phyloP scores from a whole-genome alignment of 2,888 invertebrate species.

The Synergus japonicus region DNA sequence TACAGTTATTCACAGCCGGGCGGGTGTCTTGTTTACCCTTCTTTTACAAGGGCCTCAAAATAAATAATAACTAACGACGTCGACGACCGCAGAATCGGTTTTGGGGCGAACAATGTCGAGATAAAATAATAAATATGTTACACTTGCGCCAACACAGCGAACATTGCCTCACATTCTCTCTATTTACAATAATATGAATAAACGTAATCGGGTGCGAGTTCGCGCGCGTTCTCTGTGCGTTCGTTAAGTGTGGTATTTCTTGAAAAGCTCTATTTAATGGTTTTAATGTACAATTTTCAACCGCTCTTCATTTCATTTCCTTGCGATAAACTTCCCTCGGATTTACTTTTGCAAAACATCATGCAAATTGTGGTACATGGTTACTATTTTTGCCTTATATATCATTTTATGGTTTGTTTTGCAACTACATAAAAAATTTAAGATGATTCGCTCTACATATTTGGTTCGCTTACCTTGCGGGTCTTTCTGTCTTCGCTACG shows the following conservation, averaged over 20 bases:
- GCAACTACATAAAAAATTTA: slow-evolving; percentile 27
- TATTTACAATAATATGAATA: slow-evolving; percentile 55
- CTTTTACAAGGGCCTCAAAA: slow-evolving; percentile 25
- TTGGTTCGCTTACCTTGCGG: slow-evolving; percentile 29
- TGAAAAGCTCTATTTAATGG: slow-evolving; percentile 2
- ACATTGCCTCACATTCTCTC: slow-evolving; percentile 55
- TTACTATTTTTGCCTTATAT: background rate
- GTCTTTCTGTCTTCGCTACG: slow-evolving; percentile 9
- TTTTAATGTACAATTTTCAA: slow-evolving; percentile 18
- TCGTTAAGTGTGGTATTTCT: background rate
- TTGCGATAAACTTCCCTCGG: slow-evolving; percentile 15
- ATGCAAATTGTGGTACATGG: slow-evolving; percentile 30
- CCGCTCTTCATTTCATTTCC: slow-evolving; percentile 6
- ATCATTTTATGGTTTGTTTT: slow-evolving; percentile 2
- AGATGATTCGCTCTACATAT: slow-evolving; percentile 27
- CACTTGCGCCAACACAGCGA: slow-evolving; percentile 50
- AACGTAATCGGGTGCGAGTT: slow-evolving; percentile 46
- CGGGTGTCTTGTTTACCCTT: slow-evolving; percentile 11
- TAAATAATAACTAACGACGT: slow-evolving; percentile 34
- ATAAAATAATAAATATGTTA: slow-evolving; percentile 56
- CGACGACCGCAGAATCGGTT: slow-evolving; percentile 8
- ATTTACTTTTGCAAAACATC: slow-evolving; percentile 16
- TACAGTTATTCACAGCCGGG: slow-evolving; percentile 40
- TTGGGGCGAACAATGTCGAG: slow-evolving; percentile 13
- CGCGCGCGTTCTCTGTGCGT: slow-evolving; percentile 35